A percentile compares a stretch with the other conserved stretches of the same genome.
These are phyloP conservation scores for Parazoanthus atlanticus DNA, from an alignment of 92 coral and sea anemone genomes.

Conservation along the genomic window DNA sequence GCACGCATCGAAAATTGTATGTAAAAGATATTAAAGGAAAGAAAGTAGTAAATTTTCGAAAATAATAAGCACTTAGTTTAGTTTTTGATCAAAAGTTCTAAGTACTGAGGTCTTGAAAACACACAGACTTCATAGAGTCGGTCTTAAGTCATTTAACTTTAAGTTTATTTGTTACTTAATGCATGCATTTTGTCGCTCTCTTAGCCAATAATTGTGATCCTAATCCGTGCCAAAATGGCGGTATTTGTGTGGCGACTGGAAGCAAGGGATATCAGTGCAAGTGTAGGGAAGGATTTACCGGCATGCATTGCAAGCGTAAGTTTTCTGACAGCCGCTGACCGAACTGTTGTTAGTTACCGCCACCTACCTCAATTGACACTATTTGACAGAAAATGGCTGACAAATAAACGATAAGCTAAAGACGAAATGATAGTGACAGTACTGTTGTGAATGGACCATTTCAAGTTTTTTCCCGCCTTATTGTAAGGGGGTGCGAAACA, in stretches of 20 bases:
- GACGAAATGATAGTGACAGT: neutral
- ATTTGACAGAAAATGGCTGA: neutral
- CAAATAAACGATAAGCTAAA: neutral
- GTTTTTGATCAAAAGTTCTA: too few relatives aligned
- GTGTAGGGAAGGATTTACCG: constrained; percentile 94
- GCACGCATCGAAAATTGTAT: too few relatives aligned
- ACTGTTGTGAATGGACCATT: too few relatives aligned
- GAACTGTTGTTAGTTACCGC: neutral
- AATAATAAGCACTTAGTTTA: too few relatives aligned
- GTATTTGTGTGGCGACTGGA: constrained; percentile 68
- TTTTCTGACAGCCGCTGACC: neutral
- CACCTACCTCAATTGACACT: neutral
- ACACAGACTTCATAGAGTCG: neutral
- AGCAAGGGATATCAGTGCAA: constrained; percentile 89
- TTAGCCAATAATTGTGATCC: constrained; percentile 81
- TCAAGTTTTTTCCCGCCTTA: too few relatives aligned
- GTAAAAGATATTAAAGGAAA: too few relatives aligned
- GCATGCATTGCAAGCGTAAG: constrained; percentile 91
- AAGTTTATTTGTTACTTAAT: neutral
- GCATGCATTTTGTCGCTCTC: neutral
- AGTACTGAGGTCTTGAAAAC: neutral
- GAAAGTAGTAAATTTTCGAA: too few relatives aligned
- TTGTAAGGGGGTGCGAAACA: too few relatives aligned
- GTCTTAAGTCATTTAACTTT: neutral
- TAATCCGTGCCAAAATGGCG: constrained; percentile 85